Evolutionary conservation across 1,140 invertebrate species (phyloP).

Genomic region (Aradophagus sp.): DNA sequence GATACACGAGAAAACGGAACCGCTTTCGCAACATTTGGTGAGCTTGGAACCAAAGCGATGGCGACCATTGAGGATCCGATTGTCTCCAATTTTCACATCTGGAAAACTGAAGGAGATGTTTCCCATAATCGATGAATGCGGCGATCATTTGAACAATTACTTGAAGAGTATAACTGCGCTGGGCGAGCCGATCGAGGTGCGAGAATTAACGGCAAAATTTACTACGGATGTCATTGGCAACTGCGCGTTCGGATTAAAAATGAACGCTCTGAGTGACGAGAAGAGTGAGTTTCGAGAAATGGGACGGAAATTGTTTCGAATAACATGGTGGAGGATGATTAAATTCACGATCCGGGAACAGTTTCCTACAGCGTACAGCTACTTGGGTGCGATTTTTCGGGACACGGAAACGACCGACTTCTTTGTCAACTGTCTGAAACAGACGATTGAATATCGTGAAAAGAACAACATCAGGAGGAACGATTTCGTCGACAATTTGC

Average conservation of each 20-base stretch:
- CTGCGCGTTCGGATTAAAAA: conserved; percentile 77
- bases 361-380: conserved; percentile 46
- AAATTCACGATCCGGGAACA: conserved; percentile 44
- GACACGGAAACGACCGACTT: conserved; percentile 69
- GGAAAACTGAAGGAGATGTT: conserved; percentile 68
- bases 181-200: conserved; percentile 49
- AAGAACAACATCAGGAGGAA: conserved; percentile 71
- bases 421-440: conserved; percentile 69
- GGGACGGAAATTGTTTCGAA: conserved; percentile 64
- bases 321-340: conserved; percentile 54
- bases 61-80: conserved; percentile 65
- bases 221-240: conserved; percentile 77
- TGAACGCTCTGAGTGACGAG: conserved; percentile 74
- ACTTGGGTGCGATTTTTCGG: conserved; percentile 31
- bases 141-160: conserved; percentile 58
- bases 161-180: conserved; percentile 35
- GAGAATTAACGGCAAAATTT: conserved; percentile 61
- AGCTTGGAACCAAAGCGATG: conserved; percentile 59
- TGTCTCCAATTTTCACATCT: conserved; percentile 50
- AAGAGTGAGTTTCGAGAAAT: conserved; percentile 74
- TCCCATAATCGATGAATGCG: conserved; percentile 61
- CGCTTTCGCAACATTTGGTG: conserved; percentile 67
- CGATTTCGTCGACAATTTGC: conserved; percentile 77
- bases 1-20: conserved; percentile 72
- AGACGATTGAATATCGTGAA: conserved; percentile 72